A percentile compares a stretch with the other conserved stretches of the same genome.
Evolutionary conservation across 2,797 vertebrate genomes (phyloP).

Genomic region (Schizopygopsis pylzovi): DNA sequence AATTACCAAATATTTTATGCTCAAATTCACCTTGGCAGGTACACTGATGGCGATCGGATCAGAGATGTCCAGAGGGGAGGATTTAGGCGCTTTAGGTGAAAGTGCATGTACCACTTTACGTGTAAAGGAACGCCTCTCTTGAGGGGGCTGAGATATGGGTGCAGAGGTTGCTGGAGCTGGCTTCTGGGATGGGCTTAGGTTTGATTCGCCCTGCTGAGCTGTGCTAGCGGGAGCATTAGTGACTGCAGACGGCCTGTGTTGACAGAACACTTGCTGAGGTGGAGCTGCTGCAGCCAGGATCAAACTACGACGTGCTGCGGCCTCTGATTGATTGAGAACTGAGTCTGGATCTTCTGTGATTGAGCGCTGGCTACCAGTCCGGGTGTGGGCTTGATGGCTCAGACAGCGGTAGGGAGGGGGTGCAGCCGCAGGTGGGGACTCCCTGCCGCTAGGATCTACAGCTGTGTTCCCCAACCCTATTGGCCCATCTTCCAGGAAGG

Average conservation of each 20-base stretch:
- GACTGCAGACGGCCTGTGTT: constrained; percentile 61
- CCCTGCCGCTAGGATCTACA: constrained; percentile 56
- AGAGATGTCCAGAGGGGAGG: constrained; percentile 76
- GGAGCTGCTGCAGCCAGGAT: constrained; percentile 66
- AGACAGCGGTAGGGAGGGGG: constrained; percentile 79
- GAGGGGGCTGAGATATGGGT: constrained; percentile 53
- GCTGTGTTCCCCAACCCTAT: constrained; percentile 67
- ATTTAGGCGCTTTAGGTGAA: constrained; percentile 66
- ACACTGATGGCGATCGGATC: constrained; percentile 79
- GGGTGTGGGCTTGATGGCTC: constrained; percentile 66
- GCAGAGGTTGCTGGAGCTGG: constrained; percentile 39
- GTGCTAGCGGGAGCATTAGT: constrained; percentile 63
- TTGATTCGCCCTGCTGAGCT: constrained; percentile 55
- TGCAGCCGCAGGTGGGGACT: constrained; percentile 60
- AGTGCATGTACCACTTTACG: constrained; percentile 68
- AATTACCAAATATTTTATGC: not conserved
- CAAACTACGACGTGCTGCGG: constrained; percentile 65
- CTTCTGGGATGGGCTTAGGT: constrained; percentile 63
- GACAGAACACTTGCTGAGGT: constrained; percentile 67
- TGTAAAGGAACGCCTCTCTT: constrained; percentile 70
- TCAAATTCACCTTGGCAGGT: constrained; percentile 70
- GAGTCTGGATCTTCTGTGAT: constrained; percentile 72
- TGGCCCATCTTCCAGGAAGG: constrained; percentile 70
- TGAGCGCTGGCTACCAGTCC: constrained; percentile 65
- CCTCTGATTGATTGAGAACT: constrained; percentile 71